Evolutionary conservation across 1,140 invertebrate genomes (phyloP).

Genomic region (Anastrepha ludens): DNA sequence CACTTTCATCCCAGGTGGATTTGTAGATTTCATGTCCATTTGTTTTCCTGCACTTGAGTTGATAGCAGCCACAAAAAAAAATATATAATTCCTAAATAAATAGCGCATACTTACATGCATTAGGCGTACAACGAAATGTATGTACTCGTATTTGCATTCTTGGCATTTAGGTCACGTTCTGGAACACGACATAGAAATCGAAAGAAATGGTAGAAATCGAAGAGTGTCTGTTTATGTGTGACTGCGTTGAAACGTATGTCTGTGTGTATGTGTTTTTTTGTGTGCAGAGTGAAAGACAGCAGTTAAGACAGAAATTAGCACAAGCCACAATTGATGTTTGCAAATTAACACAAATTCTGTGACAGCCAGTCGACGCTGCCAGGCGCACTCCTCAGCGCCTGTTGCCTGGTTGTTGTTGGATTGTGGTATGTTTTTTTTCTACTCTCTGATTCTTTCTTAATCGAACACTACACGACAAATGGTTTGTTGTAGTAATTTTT

Average conservation of each 20-base stretch:
- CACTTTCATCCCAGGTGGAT: constrained; percentile 13
- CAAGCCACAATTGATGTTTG: constrained; percentile 37
- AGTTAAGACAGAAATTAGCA: constrained; percentile 12
- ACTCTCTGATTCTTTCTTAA: background rate
- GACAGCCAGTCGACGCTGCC: background rate
- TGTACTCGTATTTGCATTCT: background rate
- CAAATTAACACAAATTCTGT: constrained; percentile 46
- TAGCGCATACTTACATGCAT: background rate
- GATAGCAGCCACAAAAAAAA: background rate
- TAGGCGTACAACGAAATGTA: background rate
- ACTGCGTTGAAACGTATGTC: background rate
- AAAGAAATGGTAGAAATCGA: constrained; percentile 41
- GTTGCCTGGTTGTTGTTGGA: background rate
- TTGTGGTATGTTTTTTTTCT: background rate
- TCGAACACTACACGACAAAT: background rate
- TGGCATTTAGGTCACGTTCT: constrained; percentile 49
- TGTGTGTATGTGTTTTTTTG: background rate
- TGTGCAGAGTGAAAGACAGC: background rate
- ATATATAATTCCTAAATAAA: too few species aligned
- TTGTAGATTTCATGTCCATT: background rate
- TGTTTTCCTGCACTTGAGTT: background rate
- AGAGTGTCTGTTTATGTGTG: background rate
- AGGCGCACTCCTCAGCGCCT: background rate
- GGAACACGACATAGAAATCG: constrained; percentile 41
- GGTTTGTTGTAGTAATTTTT: background rate